A percentile compares a stretch with the other conserved stretches of the same genome.
These are phyloP conservation scores for Argya squamiceps DNA, from an alignment of 2,797 vertebrate species.

Conservation along the genomic window DNA sequence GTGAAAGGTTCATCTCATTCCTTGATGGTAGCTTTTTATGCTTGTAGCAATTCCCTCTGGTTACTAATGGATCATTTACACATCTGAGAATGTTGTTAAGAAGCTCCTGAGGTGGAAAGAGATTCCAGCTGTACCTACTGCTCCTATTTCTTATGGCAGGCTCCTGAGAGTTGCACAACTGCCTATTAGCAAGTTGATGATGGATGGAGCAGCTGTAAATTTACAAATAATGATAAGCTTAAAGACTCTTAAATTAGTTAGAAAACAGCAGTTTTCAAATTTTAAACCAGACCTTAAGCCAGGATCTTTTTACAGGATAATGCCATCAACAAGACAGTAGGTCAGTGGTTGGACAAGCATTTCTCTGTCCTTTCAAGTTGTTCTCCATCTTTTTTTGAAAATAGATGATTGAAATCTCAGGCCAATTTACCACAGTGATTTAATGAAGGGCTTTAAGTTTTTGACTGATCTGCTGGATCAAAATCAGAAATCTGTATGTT, in stretches of 20 bases:
- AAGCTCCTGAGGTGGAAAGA: conserved; percentile 69
- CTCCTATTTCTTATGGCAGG: conserved; percentile 66
- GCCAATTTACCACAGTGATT: not conserved
- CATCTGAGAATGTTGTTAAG: conserved; percentile 77
- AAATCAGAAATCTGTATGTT: not conserved
- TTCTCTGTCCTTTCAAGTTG: conserved; percentile 3
- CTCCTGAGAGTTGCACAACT: conserved; percentile 71
- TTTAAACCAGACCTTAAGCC: conserved; percentile 57
- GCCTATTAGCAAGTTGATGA: conserved; percentile 75
- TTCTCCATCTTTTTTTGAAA: conserved; percentile 22
- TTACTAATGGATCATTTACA: conserved; percentile 76
- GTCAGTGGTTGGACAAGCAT: conserved; percentile 50
- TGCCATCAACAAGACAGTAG: conserved; percentile 42
- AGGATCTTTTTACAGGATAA: conserved; percentile 61
- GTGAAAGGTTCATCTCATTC: conserved; percentile 57
- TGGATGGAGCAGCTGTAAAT: conserved; percentile 74
- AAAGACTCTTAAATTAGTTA: conserved; percentile 69
- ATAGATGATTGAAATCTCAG: conserved; percentile 16
- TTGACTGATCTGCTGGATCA: not conserved
- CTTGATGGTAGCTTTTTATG: conserved; percentile 56
- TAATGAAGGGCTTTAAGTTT: not conserved
- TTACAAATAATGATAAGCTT: conserved; percentile 67
- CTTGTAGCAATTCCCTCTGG: conserved; percentile 66
- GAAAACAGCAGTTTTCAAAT: conserved; percentile 46
- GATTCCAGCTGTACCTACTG: conserved; percentile 72